A percentile compares a stretch with the other conserved stretches of the same genome.
These are phyloP conservation scores for Ciona savignyi DNA, from an alignment of 23 tunicate genomes.

Conservation along the genomic window DNA sequence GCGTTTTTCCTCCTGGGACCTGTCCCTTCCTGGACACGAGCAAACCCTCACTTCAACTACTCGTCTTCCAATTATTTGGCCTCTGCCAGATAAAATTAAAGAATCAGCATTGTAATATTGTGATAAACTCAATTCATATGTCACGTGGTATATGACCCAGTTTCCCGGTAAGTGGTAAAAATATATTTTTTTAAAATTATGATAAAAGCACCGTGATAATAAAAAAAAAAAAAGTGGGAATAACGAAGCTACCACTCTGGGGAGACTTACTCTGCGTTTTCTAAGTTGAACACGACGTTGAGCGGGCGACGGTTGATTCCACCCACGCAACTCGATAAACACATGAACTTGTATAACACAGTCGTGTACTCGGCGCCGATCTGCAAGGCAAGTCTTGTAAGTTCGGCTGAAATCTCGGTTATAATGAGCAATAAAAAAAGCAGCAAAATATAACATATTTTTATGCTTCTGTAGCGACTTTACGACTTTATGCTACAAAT, in stretches of 20 bases:
- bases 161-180: too few species aligned
- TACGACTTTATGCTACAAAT: background rate
- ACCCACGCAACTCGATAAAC: conserved; percentile 93
- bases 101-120: too few species aligned
- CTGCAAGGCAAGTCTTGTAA: conserved; percentile 17
- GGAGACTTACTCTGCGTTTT: conserved; percentile 76
- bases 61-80: conserved; percentile 81
- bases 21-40: conserved; percentile 91
- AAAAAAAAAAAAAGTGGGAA: too few species aligned
- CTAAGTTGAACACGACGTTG: conserved; percentile 58
- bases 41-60: conserved; percentile 91
- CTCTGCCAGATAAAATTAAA: conserved; percentile 32
- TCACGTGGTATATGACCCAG: too few species aligned
- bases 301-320: conserved; percentile 90
- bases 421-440: background rate
- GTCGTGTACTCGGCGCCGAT: conserved; percentile 89
- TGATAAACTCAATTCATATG: too few species aligned
- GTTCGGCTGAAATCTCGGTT: background rate
- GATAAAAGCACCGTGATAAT: too few species aligned
- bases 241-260: too few species aligned
- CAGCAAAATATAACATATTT: background rate
- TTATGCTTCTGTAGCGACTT: background rate
- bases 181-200: too few species aligned
- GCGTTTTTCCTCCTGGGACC: conserved; percentile 84
- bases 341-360: conserved; percentile 90